These are phyloP conservation scores for Heliconius nattereri DNA, from an alignment of 1,140 invertebrate genomes.

Conservation along the genomic window DNA sequence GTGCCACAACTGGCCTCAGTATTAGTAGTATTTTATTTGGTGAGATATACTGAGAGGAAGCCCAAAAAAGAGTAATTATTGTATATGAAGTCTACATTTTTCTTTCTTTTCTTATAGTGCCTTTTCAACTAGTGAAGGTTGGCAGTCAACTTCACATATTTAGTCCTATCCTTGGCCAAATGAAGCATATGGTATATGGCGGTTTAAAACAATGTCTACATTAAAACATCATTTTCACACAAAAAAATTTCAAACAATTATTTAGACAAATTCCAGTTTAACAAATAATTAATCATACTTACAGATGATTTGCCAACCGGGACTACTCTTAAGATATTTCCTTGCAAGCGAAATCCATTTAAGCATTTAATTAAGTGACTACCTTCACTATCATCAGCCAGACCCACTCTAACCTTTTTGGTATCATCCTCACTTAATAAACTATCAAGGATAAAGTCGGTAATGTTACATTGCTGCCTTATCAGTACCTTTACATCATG, in stretches of 20 bases:
- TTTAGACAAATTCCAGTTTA: neutral
- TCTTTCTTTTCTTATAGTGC: too few relatives aligned
- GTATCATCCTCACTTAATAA: conserved; percentile 53
- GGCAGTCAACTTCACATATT: too few relatives aligned
- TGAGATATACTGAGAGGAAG: too few relatives aligned
- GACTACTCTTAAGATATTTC: conserved; percentile 52
- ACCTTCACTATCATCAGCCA: conserved; percentile 60
- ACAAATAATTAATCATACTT: conserved; percentile 39
- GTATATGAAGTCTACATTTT: too few relatives aligned
- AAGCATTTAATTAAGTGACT: conserved; percentile 59
- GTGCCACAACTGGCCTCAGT: too few relatives aligned
- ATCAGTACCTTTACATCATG: conserved; percentile 63
- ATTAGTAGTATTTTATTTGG: too few relatives aligned
- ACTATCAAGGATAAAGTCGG: conserved; percentile 66
- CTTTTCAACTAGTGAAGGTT: too few relatives aligned
- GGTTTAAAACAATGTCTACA: too few relatives aligned
- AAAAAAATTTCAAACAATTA: too few relatives aligned
- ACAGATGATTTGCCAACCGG: conserved; percentile 59
- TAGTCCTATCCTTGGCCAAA: too few relatives aligned
- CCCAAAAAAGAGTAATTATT: too few relatives aligned
- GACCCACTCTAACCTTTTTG: conserved; percentile 65
- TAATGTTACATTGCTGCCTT: conserved; percentile 62
- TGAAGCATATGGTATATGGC: too few relatives aligned
- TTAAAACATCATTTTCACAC: neutral
- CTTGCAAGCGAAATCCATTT: conserved; percentile 55